A percentile compares a stretch with the other conserved stretches of the same genome.
Conservation (phyloP, 2,113 vertebrate genomes). For the Toxostoma redivivum region DNA sequence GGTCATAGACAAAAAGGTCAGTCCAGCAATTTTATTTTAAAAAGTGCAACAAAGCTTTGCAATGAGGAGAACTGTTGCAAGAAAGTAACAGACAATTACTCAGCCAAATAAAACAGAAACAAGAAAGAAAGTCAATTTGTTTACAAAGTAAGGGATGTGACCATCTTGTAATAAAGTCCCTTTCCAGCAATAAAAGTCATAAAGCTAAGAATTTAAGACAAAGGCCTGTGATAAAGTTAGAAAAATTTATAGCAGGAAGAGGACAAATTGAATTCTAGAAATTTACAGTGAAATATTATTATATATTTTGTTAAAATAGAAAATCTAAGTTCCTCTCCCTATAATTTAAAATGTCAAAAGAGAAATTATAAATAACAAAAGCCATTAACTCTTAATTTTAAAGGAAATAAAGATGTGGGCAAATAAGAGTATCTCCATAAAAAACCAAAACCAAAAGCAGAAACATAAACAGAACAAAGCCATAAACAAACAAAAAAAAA, state of each 20-base stretch:
- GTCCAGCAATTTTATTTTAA: conserved; percentile 35
- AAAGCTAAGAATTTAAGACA: neutral
- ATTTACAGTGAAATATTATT: neutral
- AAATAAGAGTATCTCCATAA: neutral
- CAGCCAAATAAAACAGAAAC: conserved; percentile 38
- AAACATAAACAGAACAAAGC: too few species aligned
- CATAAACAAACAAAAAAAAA: too few species aligned
- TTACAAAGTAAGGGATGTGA: conserved; percentile 16
- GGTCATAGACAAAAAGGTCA: conserved; percentile 32
- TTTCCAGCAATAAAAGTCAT: neutral
- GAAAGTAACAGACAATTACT: conserved; percentile 46
- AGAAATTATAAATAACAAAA: neutral
- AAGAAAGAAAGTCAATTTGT: conserved; percentile 42
- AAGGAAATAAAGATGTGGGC: neutral
- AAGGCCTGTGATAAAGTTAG: neutral
- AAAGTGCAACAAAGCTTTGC: neutral
- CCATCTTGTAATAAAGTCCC: conserved; percentile 8
- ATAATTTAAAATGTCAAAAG: neutral
- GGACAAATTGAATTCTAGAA: neutral
- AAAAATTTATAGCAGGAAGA: neutral
- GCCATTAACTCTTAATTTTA: neutral
- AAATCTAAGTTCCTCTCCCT: neutral
- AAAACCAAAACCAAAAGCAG: neutral
- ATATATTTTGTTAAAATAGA: neutral
- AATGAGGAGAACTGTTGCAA: neutral